Conservation (phyloP, 2,113 vertebrate species). For the Gobio gobio region DNA sequence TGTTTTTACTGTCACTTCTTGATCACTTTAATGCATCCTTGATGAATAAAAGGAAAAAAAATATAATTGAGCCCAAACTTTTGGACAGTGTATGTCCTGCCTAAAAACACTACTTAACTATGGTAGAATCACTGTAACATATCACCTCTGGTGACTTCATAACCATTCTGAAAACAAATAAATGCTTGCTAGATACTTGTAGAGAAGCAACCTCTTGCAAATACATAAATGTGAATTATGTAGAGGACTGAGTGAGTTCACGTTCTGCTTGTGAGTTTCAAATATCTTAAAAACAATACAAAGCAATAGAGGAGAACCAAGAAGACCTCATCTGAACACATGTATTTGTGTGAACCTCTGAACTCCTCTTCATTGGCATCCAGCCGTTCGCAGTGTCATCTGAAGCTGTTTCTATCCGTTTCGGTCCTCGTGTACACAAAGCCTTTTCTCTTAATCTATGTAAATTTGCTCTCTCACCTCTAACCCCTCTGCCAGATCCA, state of each 20-base stretch:
- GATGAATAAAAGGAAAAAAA: neutral
- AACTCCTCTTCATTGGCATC: slow-evolving; percentile 20
- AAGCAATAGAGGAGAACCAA: neutral
- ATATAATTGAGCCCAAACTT: neutral
- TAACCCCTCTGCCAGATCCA: slow-evolving; percentile 55
- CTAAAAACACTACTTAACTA: neutral
- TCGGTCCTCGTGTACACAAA: slow-evolving; percentile 43
- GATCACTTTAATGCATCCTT: neutral
- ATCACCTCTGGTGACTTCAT: neutral
- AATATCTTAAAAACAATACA: neutral
- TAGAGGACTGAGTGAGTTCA: neutral
- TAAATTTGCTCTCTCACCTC: slow-evolving; percentile 45
- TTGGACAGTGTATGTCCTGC: neutral
- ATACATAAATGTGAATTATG: neutral
- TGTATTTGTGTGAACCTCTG: slow-evolving; percentile 49
- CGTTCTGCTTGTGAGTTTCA: neutral
- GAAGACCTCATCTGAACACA: neutral
- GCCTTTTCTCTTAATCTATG: slow-evolving; percentile 48
- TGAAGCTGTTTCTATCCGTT: slow-evolving; percentile 34
- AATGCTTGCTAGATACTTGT: neutral
- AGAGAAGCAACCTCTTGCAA: neutral
- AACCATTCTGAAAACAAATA: neutral
- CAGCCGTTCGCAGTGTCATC: slow-evolving; percentile 42
- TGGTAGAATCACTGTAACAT: neutral
- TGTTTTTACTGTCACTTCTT: neutral